Percentiles rank a stretch among this genome's conserved stretches.
phyloP scores from a whole-genome alignment of 2,113 vertebrate genomes.

The Rhinoderma darwinii region DNA sequence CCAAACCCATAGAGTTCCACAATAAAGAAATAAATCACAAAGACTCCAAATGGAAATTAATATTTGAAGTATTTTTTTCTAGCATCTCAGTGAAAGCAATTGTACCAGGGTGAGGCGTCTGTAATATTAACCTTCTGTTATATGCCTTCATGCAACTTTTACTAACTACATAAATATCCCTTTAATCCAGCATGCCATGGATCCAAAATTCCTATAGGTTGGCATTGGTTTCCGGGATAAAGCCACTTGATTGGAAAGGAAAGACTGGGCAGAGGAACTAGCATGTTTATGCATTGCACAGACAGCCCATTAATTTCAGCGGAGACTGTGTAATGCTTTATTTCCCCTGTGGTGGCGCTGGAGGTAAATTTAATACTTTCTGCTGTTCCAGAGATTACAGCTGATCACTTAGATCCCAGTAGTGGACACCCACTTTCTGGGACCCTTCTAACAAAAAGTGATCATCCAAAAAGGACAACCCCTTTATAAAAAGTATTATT shows the following conservation, averaged over 20 bases:
- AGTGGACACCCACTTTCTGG: neutral
- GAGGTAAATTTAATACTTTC: neutral
- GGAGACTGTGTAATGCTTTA: neutral
- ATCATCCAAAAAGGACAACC: neutral
- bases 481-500: neutral
- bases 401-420: neutral
- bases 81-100: neutral
- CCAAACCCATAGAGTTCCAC: slow-evolving; percentile 8
- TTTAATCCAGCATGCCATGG: neutral
- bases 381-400: neutral
- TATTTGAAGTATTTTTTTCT: slow-evolving; percentile 38
- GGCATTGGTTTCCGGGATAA: neutral
- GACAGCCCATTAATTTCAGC: neutral
- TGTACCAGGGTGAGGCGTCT: neutral
- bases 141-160: neutral
- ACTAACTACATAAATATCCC: neutral
- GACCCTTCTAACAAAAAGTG: neutral
- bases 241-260: neutral
- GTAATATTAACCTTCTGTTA: neutral
- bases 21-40: slow-evolving; percentile 37
- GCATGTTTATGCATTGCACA: neutral
- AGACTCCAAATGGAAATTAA: slow-evolving; percentile 34
- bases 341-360: neutral
- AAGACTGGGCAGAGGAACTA: neutral
- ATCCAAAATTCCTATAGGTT: neutral